Evolutionary conservation across 2,888 invertebrate genomes (phyloP), one percentile per base, ranked within the genome.

Genomic region (Escarpia spicata): DNA sequence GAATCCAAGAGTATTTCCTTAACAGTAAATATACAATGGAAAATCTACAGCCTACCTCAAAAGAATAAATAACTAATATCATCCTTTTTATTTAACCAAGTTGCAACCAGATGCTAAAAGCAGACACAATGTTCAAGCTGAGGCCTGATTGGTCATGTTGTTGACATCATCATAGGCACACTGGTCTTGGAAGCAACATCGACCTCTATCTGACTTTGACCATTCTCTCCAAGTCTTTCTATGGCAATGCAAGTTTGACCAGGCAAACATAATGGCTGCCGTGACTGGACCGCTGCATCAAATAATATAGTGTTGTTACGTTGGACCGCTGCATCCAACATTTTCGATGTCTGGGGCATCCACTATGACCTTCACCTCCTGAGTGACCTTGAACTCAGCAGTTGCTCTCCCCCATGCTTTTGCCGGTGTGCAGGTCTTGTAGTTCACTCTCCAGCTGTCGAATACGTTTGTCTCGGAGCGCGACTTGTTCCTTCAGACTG

Each of bases 381-480:
- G 6, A 6, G 75, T 75, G 75, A 75, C 75, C 91, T 92, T 45
- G 15, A 43, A 26, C 90, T 93, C 91, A 93, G 75, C 93, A 93
- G 44, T 52, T 92, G 91, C 93, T 93, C 45, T 93, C 93, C n/a
- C 92, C 93, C 45, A 91, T 91, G 31, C 91, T 75, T n/a, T 92
- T 52, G 37, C 90, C 52, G 91, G 52, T 19, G 91, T 43, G 10
- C 75, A 75, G 3, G 19, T 26, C 75, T 26, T 92, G 91, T 45
- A 96, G 93, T 93, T 98, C 97, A 92, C 98, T 98, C 96, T 98
- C 98, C 45, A 98, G 97, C 95, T 98, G 98, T 93, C 98, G 97
- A 43, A 98, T 98, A 91, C 98, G 97, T 94, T 98, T 97, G 95
- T 98, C 98, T 95, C 98, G 98, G 96, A 98, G 97, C 43, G 97